These are phyloP conservation scores for Zelostemma sp. DNA, from an alignment of 1,140 invertebrate species.

Conservation along the genomic window DNA sequence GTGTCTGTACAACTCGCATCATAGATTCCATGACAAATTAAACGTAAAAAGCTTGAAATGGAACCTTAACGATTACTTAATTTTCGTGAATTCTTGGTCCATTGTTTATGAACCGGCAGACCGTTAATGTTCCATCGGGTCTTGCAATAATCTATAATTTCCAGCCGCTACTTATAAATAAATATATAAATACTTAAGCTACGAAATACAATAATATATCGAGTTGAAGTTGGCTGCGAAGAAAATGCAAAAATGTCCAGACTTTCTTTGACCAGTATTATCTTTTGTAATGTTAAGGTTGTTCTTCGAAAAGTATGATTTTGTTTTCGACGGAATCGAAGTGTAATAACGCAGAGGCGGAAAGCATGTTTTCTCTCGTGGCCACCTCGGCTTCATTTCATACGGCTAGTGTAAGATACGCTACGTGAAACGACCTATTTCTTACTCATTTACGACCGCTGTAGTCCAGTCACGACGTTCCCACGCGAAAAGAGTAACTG, in stretches of 20 bases:
- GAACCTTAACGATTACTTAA: slow-evolving; percentile 5
- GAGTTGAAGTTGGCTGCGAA: slow-evolving; percentile 51
- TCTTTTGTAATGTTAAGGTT: not conserved
- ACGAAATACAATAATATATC: slow-evolving; percentile 50
- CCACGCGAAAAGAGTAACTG: no score
- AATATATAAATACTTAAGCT: slow-evolving; percentile 37
- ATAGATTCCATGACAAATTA: slow-evolving; percentile 44
- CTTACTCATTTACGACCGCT: slow-evolving; percentile 41
- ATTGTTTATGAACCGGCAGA: no score
- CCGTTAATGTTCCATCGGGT: no score
- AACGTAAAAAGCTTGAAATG: slow-evolving; percentile 22
- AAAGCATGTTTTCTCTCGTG: slow-evolving; percentile 31
- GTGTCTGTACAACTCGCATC: slow-evolving; percentile 39
- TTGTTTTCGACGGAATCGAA: not conserved
- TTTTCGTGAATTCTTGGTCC: not conserved
- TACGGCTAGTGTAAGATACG: slow-evolving; percentile 46
- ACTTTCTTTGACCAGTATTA: not conserved
- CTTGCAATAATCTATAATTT: no score
- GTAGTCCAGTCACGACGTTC: slow-evolving; percentile 36
- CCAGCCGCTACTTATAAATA: slow-evolving; percentile 28
- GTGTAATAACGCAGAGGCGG: not conserved
- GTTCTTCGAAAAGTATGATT: not conserved
- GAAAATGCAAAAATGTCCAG: slow-evolving; percentile 15
- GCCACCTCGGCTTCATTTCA: slow-evolving; percentile 45
- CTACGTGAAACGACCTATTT: slow-evolving; percentile 39